Evolutionary conservation across 1,140 invertebrate genomes (phyloP), one percentile per base, ranked within the genome.

Genomic region (Bombus picipes): DNA sequence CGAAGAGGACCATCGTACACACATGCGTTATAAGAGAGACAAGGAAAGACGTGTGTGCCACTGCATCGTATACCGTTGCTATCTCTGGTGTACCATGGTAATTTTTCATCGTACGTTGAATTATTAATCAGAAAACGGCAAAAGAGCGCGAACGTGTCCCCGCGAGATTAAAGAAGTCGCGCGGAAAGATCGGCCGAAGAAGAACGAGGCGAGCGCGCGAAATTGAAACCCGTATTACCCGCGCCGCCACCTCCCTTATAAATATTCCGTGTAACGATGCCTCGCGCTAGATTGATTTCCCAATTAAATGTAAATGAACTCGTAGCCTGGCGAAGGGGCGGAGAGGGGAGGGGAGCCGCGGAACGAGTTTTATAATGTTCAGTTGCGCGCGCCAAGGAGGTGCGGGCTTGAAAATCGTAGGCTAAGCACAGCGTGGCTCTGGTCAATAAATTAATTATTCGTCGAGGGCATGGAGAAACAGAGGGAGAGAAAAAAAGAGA

Each of bases 231-330:
- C 79, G 83, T 83, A 86, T 84, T 77, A 84, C 82, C 82, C 81
- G 66, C 81, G 66, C 83, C 81, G 83, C 74, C 66, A 57, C 74
- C 81, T 66, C 83, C 76, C 89, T 90, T 91, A 91, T 91, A 90
- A 91, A 91, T 91, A 91, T 91, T 91, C 89, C 87, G 86, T 78
- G 75, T 88, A 90, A 90, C 89, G 89, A 90, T 87, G 87, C 88
- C 88, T 59, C 81, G 79, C 85, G 68, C 86, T 74, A 86, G 89
- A 90, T 90, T 91, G 89, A 91, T 91, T 90, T 83, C 87, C 90
- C 90, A 91, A 91, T 91, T 91, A 91, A 91, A 91, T 91, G 89
- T 82, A 91, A 91, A 91, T 90, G 89, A 91, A 86, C 87, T 77
- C 70, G 83, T 32, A 39, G n/a, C 18, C 25, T 65, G 71, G 82